Base-by-base conservation (phyloP, 1,140 invertebrate species). In the Drosophila biarmipes region DNA sequence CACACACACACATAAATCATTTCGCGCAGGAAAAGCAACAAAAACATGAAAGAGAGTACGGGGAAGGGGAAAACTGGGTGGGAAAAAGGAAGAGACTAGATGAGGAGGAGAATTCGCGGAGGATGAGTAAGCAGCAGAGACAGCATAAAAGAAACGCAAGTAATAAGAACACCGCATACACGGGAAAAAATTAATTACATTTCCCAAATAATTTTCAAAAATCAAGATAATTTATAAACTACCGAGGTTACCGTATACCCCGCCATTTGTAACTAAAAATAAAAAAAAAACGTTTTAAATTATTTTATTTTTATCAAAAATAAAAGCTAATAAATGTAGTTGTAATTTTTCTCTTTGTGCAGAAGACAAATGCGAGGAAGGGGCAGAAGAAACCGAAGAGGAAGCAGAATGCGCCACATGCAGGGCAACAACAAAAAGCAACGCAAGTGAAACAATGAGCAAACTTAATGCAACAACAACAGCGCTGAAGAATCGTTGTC, bases 371-470 rank as follows among this genome's bases (percentile, higher is more conserved):
- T 37, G 37, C 43, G 21, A 53, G 66, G 54, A 48, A 63, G 46
- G 53, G 42, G 17, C 46, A 45, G 34, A 56, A 56, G 15, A 56
- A 56, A 27, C 38, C 27, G 10, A 72, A 37, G 27, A 51, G 40
- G 75, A 72, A 63, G 51, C 59, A 51, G 56, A 80, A 81, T 73
- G 84, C 82, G 72, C 84, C 84, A 87, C 84, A 87, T 89, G 84
- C 84, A 87, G 73, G 67, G 84, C 73, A 69, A 63, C 64, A 75
- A 81, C 51, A 77, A 52, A 63, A 45, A 49, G 21, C 21, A 80
- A 78, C 40, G 62, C 43, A 76, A 75, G 38, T 71, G 64, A 57
- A 79, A 73, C 68, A 82, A 79, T 73, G 57, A 67, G 24, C 46
- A 76, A 76, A 75, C 57, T 76, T 38, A 54, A 43, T 17, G 55